phyloP scores from a whole-genome alignment of 1,140 invertebrate genomes.

The Microplitis mediator region DNA sequence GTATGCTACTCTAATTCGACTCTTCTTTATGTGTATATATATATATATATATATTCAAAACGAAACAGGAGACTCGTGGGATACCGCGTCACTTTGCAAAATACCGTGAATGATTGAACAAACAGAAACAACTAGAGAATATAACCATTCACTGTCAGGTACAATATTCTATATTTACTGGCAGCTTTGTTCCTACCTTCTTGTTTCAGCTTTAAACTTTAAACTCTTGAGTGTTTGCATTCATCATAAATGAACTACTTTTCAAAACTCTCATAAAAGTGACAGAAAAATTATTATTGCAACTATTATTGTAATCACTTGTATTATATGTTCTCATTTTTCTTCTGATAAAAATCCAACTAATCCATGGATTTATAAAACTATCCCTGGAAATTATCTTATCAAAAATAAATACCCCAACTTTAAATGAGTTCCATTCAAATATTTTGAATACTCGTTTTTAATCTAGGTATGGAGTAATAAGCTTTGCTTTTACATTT shows the following conservation, averaged over 20 bases:
- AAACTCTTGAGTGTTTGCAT: background rate
- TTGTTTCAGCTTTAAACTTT: background rate
- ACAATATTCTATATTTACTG: background rate
- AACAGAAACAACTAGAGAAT: constrained; percentile 17
- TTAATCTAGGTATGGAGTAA: too few relatives aligned
- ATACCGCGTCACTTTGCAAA: constrained; percentile 4
- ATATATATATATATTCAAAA: constrained; percentile 2
- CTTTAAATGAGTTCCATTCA: too few relatives aligned
- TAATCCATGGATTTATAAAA: too few relatives aligned
- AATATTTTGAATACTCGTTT: too few relatives aligned
- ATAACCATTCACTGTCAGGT: constrained; percentile 21
- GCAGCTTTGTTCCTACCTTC: background rate
- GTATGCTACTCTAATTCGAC: background rate
- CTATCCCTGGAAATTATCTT: too few relatives aligned
- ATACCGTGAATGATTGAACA: constrained; percentile 28
- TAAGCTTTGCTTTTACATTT: too few relatives aligned
- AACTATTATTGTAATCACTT: too few relatives aligned
- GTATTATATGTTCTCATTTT: too few relatives aligned
- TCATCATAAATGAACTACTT: too few relatives aligned
- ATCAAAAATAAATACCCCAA: too few relatives aligned
- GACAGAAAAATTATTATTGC: background rate
- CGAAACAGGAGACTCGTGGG: constrained; percentile 23
- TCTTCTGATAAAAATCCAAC: too few relatives aligned
- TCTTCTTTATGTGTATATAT: too few relatives aligned
- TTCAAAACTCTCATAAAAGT: background rate